phyloP scores from a whole-genome alignment of 2,797 vertebrate genomes.

The Vipera latastei region DNA sequence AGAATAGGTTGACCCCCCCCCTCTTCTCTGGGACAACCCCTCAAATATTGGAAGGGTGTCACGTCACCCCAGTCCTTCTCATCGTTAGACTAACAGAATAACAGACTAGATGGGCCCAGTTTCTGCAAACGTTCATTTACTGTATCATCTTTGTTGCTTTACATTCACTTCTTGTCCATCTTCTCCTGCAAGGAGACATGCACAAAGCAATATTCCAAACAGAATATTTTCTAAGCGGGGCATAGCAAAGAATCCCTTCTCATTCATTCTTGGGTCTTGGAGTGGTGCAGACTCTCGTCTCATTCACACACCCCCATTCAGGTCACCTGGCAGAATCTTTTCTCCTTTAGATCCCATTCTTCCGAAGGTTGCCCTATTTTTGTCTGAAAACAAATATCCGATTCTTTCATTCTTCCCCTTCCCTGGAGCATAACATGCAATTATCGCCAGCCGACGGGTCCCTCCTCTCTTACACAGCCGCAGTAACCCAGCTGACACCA shows the following conservation, averaged over 20 bases:
- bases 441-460: not conserved
- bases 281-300: not conserved
- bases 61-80: not conserved
- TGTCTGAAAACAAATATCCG: not conserved
- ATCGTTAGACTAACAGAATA: not conserved
- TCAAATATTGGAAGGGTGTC: not conserved
- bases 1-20: not conserved
- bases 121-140: not conserved
- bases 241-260: not conserved
- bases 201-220: not conserved
- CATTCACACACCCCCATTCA: not conserved
- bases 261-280: not conserved
- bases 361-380: not conserved
- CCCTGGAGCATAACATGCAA: not conserved
- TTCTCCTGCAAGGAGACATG: not conserved
- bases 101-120: too few species aligned
- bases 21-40: not conserved
- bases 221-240: not conserved
- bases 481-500: not conserved
- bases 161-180: not conserved
- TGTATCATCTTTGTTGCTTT: not conserved
- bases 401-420: not conserved
- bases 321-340: not conserved
- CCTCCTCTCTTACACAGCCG: not conserved
- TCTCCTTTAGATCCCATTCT: not conserved